Base-by-base conservation (phyloP, 2,797 vertebrate species). In the Argyrosomus regius region DNA sequence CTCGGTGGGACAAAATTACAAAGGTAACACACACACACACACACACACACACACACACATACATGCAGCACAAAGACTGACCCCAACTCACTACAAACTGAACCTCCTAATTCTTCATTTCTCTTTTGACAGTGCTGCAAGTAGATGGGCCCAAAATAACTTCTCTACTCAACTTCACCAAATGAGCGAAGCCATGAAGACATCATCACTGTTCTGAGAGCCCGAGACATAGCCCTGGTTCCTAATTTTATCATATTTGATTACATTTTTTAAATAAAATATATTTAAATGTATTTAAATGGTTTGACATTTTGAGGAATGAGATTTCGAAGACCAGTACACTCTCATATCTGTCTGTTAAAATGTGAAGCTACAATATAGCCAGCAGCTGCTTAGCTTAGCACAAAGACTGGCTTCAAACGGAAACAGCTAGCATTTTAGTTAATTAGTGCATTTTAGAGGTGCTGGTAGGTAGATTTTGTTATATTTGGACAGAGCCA, bases 1-100 rank as follows among this genome's bases (percentile, higher is more conserved):
- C 98, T 77, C 93, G 93, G 73, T 95, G 88, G 93, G 48, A 94
- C 0, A 95, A 4, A 90, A 89, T 99, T 17, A 7, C 13, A 26
- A 89, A 93, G 95, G 96, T 96, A 93, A 78, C 13, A 49, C 13
- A 62, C 1, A 50, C 24, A 50, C 43, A 12, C 8, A 41, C 39
- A 41, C 39, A 41, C 39, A 41, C 39, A 41, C 39, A 41, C 28
- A 28, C 28, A 28, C 31, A 31, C 35, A 35, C 35, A 39, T 6
- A 39, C 0, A 41, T 35, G 22, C 0, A 62, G 2, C 39, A 63
- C 11, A 69, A n/a, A 50, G 3, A 48, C 2, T 43, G 5, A 56
- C 6, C 14, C 17, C 31, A 50, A 43, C 9, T 48, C 24, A 14
- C 28, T 50, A 17, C 31, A 62, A 60, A 26, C 10, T 31, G 6